A percentile compares a stretch with the other conserved stretches of the same genome.
Conservation (phyloP, 2,797 vertebrate genomes). For the Harpagifer antarcticus region DNA sequence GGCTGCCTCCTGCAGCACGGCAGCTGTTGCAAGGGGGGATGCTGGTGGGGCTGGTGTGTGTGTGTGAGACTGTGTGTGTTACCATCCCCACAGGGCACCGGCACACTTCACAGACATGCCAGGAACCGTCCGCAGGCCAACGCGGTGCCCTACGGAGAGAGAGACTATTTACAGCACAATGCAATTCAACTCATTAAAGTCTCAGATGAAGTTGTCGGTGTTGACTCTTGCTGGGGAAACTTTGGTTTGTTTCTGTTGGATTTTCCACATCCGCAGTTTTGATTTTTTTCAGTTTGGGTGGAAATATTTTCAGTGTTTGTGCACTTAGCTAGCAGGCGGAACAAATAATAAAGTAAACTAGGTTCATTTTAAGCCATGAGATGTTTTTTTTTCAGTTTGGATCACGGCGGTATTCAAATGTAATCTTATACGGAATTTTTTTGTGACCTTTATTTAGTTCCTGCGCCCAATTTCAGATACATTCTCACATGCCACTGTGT, state of each 20-base stretch:
- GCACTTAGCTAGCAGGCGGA: conserved; percentile 34
- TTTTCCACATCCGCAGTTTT: conserved; percentile 46
- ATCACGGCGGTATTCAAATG: conserved; percentile 10
- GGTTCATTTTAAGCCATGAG: conserved; percentile 22
- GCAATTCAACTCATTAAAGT: conserved; percentile 82
- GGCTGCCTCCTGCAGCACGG: conserved; percentile 92
- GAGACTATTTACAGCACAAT: conserved; percentile 83
- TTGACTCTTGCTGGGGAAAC: conserved; percentile 64
- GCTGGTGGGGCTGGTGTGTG: conserved; percentile 82
- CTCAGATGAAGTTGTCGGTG: conserved; percentile 74
- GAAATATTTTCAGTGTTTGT: conserved; percentile 49
- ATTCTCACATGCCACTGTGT: conserved; percentile 18
- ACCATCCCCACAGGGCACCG: conserved; percentile 82
- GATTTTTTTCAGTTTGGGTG: conserved; percentile 43
- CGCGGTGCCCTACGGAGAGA: conserved; percentile 76
- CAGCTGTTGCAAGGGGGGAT: conserved; percentile 94
- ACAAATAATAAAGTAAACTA: background rate
- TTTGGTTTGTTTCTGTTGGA: conserved; percentile 55
- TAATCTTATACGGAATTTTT: conserved; percentile 1
- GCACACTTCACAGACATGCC: conserved; percentile 80
- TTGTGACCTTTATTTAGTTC: background rate
- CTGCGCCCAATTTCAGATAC: conserved; percentile 13
- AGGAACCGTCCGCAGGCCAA: conserved; percentile 82
- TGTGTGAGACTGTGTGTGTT: conserved; percentile 43
- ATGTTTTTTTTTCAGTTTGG: background rate